A percentile compares a stretch with the other conserved stretches of the same genome.
These are phyloP conservation scores for Gonatopus flavifemur DNA, from an alignment of 1,140 invertebrate genomes.

Conservation along the genomic window DNA sequence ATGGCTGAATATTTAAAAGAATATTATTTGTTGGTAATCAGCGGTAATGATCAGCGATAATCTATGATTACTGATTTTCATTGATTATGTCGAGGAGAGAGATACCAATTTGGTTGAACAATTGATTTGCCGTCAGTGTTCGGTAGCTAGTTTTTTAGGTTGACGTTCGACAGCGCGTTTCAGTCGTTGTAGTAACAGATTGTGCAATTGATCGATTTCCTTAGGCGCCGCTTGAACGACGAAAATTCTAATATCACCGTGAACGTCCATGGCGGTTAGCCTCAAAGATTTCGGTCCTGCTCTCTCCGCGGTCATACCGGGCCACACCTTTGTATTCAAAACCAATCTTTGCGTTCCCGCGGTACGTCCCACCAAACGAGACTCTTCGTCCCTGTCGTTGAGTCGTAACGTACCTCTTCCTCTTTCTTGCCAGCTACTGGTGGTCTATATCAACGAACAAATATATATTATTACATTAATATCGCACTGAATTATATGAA, in stretches of 20 bases:
- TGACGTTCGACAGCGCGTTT: constrained; percentile 55
- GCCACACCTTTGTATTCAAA: constrained; percentile 93
- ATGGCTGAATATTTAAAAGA: constrained; percentile 16
- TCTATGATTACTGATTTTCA: constrained; percentile 8
- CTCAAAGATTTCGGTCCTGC: constrained; percentile 85
- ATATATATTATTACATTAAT: too few relatives aligned
- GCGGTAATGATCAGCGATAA: background rate
- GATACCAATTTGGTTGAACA: constrained; percentile 3
- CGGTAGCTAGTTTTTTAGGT: constrained; percentile 49
- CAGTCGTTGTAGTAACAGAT: constrained; percentile 69
- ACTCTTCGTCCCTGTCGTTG: constrained; percentile 77
- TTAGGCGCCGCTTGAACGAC: constrained; percentile 77
- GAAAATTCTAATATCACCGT: constrained; percentile 82
- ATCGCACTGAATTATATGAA: too few relatives aligned
- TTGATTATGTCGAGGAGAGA: constrained; percentile 10
- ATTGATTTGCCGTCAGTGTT: constrained; percentile 44
- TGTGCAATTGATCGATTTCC: constrained; percentile 75
- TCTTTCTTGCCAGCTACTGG: constrained; percentile 83
- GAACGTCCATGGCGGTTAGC: constrained; percentile 84
- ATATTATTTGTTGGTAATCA: constrained; percentile 14
- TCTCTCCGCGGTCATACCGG: constrained; percentile 86
- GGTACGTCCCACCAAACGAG: constrained; percentile 81
- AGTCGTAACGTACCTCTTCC: constrained; percentile 85
- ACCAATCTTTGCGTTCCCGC: constrained; percentile 85
- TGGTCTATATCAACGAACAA: constrained; percentile 41